phyloP scores from a whole-genome alignment of 2,797 vertebrate genomes.

The Propithecus deckenii region DNA sequence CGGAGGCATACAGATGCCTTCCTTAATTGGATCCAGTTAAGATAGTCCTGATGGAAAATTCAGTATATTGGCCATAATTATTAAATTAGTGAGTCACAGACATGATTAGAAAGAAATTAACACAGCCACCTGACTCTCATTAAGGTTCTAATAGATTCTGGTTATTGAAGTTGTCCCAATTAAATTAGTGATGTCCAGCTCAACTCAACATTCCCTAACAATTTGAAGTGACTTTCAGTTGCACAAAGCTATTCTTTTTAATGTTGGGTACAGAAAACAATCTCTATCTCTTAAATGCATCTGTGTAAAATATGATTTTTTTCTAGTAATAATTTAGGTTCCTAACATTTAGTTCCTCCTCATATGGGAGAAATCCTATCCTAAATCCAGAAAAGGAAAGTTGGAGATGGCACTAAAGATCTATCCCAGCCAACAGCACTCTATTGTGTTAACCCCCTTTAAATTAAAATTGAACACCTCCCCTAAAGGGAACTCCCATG shows the following conservation, averaged over 20 bases:
- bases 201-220: constrained; percentile 35
- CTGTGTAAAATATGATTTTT: background rate
- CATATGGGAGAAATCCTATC: background rate
- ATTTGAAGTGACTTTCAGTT: constrained; percentile 36
- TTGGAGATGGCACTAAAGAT: background rate
- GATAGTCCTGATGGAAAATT: constrained; percentile 65
- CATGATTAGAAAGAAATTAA: constrained; percentile 62
- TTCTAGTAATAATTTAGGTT: background rate
- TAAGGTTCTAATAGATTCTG: constrained; percentile 56
- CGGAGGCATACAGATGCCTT: constrained; percentile 42
- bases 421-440: background rate
- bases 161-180: constrained; percentile 49
- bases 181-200: constrained; percentile 44
- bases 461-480: background rate
- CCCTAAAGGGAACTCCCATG: background rate
- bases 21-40: constrained; percentile 59
- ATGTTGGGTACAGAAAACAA: background rate
- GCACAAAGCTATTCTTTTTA: background rate
- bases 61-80: constrained; percentile 70
- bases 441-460: background rate
- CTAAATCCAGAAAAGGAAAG: background rate
- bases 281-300: background rate
- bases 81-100: constrained; percentile 60
- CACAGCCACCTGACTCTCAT: constrained; percentile 63
- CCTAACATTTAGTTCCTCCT: background rate